Base-by-base conservation (phyloP, 2,888 invertebrate genomes). In the Leptogaster cylindrica region DNA sequence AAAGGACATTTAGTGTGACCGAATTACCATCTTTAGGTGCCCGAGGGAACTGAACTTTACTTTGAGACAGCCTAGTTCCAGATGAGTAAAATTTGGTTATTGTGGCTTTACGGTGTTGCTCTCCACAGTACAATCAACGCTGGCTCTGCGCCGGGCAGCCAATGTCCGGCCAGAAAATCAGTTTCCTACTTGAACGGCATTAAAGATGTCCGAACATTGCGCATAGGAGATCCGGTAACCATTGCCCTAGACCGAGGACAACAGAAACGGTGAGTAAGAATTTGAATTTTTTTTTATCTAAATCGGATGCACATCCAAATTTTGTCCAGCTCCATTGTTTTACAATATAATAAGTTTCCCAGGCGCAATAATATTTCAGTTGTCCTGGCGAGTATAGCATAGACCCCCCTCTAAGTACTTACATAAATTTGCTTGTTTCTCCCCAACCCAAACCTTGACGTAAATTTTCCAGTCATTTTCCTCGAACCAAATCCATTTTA, bases 131-230 rank as follows among this genome's bases (percentile, higher is more conserved):
- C 68, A 58, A 70, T 68, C 14, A 68, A 69, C 67, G 68, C 71
- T 52, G 69, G 75, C 73, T 63, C 67, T 66, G 72, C 71, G 68
- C 71, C 68, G 73, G 74, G 67, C 68, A 70, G 58, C 51, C 71
- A 71, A 46, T 76, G 76, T 68, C 72, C 75, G 70, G 73, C 70
- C 69, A 74, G 73, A 67, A 75, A 74, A 71, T 74, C 73, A 68
- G 71, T 71, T 44, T 67, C 72, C 16, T 72, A 78, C 73, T 72
- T 78, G 70, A 75, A 74, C 66, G 74, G 74, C 67, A 77, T 77
- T 69, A 78, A 76, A 66, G 80, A 80, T 70, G 76, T 78, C 44
- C 80, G 79, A 73, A 79, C 79, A 72, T 72, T 80, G 66, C 76
- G 77, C 70, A 73, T 80, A 71, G 75, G 79, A 70, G 79, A 79